These are phyloP conservation scores for Columba livia DNA, from an alignment of 2,113 vertebrate genomes.

Conservation along the genomic window DNA sequence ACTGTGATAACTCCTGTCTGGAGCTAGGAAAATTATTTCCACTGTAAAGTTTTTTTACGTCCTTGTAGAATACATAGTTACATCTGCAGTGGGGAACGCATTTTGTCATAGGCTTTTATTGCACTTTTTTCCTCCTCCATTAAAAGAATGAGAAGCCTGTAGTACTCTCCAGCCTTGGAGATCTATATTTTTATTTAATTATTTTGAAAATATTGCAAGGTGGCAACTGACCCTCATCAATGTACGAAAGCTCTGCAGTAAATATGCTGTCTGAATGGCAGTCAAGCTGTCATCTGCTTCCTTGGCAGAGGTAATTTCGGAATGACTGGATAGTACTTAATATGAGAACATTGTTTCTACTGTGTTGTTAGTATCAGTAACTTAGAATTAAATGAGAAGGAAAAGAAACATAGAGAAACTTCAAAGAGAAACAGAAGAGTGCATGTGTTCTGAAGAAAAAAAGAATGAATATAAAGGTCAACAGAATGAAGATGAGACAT, in stretches of 20 bases:
- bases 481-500: neutral
- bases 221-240: neutral
- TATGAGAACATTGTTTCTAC: neutral
- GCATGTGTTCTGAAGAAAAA: neutral
- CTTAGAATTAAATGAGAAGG: neutral
- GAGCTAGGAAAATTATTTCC: neutral
- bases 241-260: neutral
- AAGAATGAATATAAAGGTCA: neutral
- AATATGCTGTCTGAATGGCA: neutral
- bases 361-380: neutral
- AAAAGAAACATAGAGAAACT: neutral
- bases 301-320: neutral
- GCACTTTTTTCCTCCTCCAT: neutral
- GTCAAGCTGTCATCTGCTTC: neutral
- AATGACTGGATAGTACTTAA: neutral
- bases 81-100: neutral
- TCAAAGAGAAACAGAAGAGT: neutral
- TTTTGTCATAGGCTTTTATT: neutral
- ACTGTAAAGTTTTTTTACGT: neutral
- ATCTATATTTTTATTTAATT: neutral
- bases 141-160: neutral
- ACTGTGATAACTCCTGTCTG: neutral
- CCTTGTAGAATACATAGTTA: neutral
- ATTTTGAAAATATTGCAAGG: neutral
- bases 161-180: neutral